Base-by-base conservation (phyloP, 2,113 vertebrate genomes). In the Xiphias gladius region DNA sequence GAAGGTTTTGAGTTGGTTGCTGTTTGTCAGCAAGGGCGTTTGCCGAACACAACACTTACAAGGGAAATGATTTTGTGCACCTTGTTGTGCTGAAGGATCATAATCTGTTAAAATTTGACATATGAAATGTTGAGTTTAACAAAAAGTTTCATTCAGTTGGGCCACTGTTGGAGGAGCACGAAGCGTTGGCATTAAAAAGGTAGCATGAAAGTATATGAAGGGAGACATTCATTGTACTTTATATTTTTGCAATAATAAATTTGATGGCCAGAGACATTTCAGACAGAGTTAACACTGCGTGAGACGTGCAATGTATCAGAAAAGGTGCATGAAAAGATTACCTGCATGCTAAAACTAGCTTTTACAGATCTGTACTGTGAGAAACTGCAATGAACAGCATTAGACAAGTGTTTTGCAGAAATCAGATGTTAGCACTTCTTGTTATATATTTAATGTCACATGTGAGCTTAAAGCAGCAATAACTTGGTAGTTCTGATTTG, bases 1-100 rank as follows among this genome's bases (percentile, higher is more conserved):
- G 65, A 72, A 85, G 82, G 74, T 70, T 79, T 78, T 76, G 48
- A 64, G 74, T 19, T 48, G 10, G 76, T 19, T 24, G 64, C 57
- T 17, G 24, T 69, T 65, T 66, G 76, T 54, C 73, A 4, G 24
- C 50, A 22, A n/a, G 66, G 57, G 65, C 55, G 76, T 79, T 72
- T 67, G 20, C 19, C 0, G 2, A 79, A 83, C 76, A 37, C 11
- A 22, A 73, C 39, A 19, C 72, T n/a, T 9, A 70, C 71, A 57
- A 58, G 65, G 69, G 14, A 69, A 83, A 67, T 43, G 2, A 74
- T 48, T 20, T 50, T 50, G 32, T 43, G 24, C 17, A 22, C 26
- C 59, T 79, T 75, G 39, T 80, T 62, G 28, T 26, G 5, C 28
- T 35, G 37, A 41, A 14, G 46, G 48, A 63, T 70, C 26, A 35